Base-by-base conservation (phyloP, 2,113 vertebrate genomes). In the Ahaetulla prasina region DNA sequence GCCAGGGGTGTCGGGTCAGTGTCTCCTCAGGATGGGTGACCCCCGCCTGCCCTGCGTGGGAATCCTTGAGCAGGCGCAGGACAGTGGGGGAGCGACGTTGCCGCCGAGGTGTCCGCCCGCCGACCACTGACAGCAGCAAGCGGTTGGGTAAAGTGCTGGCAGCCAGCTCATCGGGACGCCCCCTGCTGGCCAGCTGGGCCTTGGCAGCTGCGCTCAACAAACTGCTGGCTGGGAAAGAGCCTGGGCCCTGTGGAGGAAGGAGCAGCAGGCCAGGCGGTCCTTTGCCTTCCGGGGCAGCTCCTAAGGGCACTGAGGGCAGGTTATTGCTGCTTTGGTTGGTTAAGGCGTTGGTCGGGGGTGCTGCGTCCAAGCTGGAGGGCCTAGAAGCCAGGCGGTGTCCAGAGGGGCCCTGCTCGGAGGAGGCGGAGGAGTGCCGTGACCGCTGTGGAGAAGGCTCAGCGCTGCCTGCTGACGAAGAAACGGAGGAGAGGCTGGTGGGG, bases 151-250 rank as follows among this genome's bases (percentile, higher is more conserved):
- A 99, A 99, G 98, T 99, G 98, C 99, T 97, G 93, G 92, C 95
- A 95, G 95, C 93, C 94, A 94, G 96, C 86, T 91, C 95, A 85
- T 92, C 30, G 0, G 96, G 89, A 3, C 92, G 94, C 16, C 87
- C 91, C 90, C 90, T 63, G 96, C 95, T 98, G 68, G 97, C 97
- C 96, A 98, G 94, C 96, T 99, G 98, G 95, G 98, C 98, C 97
- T 98, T 98, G 96, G 98, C 98, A 7, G 98, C 98, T 23, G 98
- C 98, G 47, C 98, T 98, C 60, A 99, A 98, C 50, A 99, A 96
- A 94, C 97, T 99, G 95, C 98, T 99, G 87, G 99, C 98, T 10
- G 98, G 98, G 95, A 98, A 99, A 27, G 98, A 97, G 93, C 97
- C 94, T 89, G 98, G 96, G 91, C 97, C 97, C 93, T 98, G 98